Evolutionary conservation across 2,113 vertebrate genomes (phyloP).

Genomic region (Gila orcuttii): DNA sequence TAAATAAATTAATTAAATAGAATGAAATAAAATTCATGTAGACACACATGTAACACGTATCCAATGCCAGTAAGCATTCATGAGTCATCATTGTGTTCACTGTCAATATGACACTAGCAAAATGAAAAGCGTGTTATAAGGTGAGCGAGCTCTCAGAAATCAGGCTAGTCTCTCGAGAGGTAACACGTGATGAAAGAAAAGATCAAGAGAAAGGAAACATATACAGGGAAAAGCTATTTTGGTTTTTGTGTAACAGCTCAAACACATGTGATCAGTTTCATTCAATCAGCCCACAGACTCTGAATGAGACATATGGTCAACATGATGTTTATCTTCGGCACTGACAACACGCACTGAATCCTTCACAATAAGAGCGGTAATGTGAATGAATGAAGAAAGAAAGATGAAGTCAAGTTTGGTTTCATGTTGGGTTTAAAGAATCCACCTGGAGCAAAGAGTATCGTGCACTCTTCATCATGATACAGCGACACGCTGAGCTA

Average conservation of each 20-base stretch:
- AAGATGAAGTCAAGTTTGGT: background rate
- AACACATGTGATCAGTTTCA: constrained; percentile 3
- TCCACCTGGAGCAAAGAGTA: background rate
- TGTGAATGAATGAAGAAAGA: background rate
- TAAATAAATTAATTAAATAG: background rate
- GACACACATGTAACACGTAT: background rate
- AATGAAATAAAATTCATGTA: background rate
- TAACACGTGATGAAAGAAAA: background rate
- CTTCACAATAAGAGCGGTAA: background rate
- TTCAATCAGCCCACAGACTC: background rate
- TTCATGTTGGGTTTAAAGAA: constrained; percentile 1
- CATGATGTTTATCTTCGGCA: background rate
- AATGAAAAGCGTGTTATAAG: background rate
- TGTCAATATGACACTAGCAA: background rate
- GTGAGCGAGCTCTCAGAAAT: background rate
- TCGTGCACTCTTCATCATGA: background rate
- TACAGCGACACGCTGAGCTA: background rate
- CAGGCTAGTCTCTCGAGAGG: background rate
- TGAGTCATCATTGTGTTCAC: constrained; percentile 1
- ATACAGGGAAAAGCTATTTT: background rate
- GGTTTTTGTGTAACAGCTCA: background rate
- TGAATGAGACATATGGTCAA: background rate
- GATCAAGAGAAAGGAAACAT: background rate
- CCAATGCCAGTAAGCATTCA: background rate
- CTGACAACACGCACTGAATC: background rate